These are phyloP conservation scores for Amphiprion ocellaris DNA, from an alignment of 2,113 vertebrate species.

Conservation along the genomic window DNA sequence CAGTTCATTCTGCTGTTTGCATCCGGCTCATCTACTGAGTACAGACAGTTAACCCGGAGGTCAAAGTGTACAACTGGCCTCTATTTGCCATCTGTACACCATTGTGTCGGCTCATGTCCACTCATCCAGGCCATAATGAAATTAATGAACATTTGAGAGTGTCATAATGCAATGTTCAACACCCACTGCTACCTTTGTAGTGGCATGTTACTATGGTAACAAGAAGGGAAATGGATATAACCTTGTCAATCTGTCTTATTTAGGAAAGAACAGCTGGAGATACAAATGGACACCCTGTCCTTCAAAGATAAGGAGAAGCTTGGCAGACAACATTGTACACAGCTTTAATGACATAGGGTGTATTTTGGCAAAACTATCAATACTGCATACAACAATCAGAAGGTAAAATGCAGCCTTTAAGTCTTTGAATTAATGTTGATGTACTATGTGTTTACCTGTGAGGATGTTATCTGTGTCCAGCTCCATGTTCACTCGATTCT, in stretches of 20 bases:
- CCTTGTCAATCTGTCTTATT: constrained; percentile 57
- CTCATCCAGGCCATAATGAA: constrained; percentile 50
- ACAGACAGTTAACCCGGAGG: neutral
- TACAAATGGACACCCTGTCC: neutral
- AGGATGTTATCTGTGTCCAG: constrained; percentile 89
- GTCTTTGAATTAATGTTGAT: neutral
- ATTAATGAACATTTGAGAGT: constrained; percentile 57
- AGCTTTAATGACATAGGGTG: neutral
- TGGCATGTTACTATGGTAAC: constrained; percentile 70
- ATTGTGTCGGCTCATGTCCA: constrained; percentile 19
- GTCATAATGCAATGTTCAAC: constrained; percentile 58
- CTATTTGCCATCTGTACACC: constrained; percentile 40
- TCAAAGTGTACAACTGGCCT: constrained; percentile 38
- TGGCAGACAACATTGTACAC: neutral
- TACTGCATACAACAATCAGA: neutral
- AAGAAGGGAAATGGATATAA: constrained; percentile 55
- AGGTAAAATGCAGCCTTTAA: neutral
- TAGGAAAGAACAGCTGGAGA: constrained; percentile 34
- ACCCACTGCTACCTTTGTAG: constrained; percentile 48
- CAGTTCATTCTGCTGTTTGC: neutral
- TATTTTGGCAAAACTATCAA: neutral
- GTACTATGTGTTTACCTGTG: constrained; percentile 81
- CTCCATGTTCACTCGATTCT: constrained; percentile 88
- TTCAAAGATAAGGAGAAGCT: neutral
- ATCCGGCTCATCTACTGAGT: neutral